Base-by-base conservation (phyloP, 2,888 invertebrate species). In the Baccha elongata region DNA sequence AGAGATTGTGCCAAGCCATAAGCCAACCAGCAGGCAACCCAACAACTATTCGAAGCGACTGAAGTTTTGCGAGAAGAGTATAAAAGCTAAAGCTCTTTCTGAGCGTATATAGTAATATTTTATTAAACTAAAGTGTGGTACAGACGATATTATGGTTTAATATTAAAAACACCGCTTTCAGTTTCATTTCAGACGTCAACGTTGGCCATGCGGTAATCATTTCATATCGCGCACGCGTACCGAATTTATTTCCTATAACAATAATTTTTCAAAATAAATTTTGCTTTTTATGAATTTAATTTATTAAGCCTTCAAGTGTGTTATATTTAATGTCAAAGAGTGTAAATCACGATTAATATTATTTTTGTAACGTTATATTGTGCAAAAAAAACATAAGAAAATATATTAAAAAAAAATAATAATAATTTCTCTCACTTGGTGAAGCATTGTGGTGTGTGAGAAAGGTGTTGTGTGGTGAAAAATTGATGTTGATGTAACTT, bases 101-200 rank as follows among this genome's bases (percentile, higher is more conserved):
- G 65, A 55, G 74, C 75, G 21, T 72, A 44, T 1, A 10, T 3
- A 44, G 72, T 42, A 80, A 52, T 68, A 75, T 76, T n/a, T 65
- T 79, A 85, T 86, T 67, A 83, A 81, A 78, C 73, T 74, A 67
- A 79, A 84, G 79, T 79, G 55, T 84, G 84, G 75, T 75, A 26
- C 69, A 75, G 84, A 78, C 69, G 71, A 78, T 78, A 71, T 44
- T 74, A 81, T 80, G 76, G 73, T 48, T 73, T 78, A n/a, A 78
- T 74, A 78, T 71, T 85, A 69, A 76, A 76, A 81, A 69, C 83
- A 67, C 78, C 85, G 90, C 90, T 91, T 91, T 91, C 90, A 91
- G 90, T 91, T 91, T 91, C 91, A 88, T 90, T 91, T 89, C 87
- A 90, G 88, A 88, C 89, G 88, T 88, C 86, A 88, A 86, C 87